Evolutionary conservation across 1,140 invertebrate genomes (phyloP), one percentile per base, ranked within the genome.

Genomic region (Drosophila fuyamai): DNA sequence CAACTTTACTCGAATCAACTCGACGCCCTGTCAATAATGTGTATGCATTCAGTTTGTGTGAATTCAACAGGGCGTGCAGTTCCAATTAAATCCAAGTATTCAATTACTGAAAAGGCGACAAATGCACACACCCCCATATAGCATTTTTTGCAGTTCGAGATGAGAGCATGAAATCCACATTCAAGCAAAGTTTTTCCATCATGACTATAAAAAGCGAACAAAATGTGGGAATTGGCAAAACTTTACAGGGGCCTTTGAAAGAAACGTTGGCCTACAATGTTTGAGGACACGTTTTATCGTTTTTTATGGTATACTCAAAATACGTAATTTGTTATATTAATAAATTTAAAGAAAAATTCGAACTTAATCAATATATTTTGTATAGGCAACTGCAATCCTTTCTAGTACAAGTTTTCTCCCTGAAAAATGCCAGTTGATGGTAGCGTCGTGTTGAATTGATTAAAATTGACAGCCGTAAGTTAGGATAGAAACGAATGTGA

Each of bases 11-110:
- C 62, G 40, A 82, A 56, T 48, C 56, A 55, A 27, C 63, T 60
- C 80, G 68, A 53, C 57, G 71, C 40, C 63, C 76, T 83, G 79
- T 89, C 80, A 88, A 88, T 89, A 88, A 89, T 84, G 88, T 89
- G 79, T 89, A 84, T 89, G 84, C 80, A 84, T 61, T 81, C 68
- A 66, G 77, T 61, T 66, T 80, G 76, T 88, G 76, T 74, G 67
- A 44, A 89, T 47, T 73, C 84, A 84, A 89, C 84, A 89, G 70
- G 65, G 80, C 84, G 78, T 89, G 86, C 70, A 84, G 79, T 89
- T 89, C 84, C 84, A 89, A 89, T 89, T 89, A 89, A 89, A 84
- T 76, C 80, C 70, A 89, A 89, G 84, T 85, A 84, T 89, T 84
- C 80, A 81, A 75, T 79, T 72, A 83, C 53, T 71, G 48, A 60